Conservation (phyloP, 2,113 vertebrate genomes). For the Pedetes capensis region DNA sequence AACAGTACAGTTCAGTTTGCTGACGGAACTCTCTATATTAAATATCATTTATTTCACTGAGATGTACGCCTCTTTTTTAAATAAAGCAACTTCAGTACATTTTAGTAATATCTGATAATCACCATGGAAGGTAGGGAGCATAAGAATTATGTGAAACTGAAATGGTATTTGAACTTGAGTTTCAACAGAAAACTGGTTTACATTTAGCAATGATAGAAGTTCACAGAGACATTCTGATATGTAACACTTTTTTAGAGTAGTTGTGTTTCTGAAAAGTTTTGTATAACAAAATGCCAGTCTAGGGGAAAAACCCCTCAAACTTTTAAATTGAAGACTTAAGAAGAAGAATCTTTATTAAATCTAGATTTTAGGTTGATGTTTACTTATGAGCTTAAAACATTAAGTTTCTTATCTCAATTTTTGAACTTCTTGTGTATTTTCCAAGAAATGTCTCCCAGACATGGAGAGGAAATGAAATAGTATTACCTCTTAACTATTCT, state of each 20-base stretch:
- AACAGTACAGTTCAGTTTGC: neutral
- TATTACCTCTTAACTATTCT: constrained; percentile 36
- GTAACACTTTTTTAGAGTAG: neutral
- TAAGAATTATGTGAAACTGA: neutral
- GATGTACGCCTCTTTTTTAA: neutral
- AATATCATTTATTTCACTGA: neutral
- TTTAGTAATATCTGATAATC: neutral
- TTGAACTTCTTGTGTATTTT: constrained; percentile 30
- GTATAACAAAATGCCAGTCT: neutral
- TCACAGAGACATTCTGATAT: neutral
- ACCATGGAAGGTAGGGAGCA: neutral
- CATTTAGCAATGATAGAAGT: neutral
- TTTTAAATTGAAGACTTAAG: constrained; percentile 26
- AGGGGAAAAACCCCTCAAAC: neutral
- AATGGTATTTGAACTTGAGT: neutral
- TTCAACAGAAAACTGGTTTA: constrained; percentile 1
- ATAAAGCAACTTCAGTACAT: neutral
- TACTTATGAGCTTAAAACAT: constrained; percentile 46
- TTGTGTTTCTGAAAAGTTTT: neutral
- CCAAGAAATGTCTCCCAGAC: neutral
- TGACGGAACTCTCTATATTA: neutral
- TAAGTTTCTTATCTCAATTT: constrained; percentile 47
- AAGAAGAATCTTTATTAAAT: constrained; percentile 40
- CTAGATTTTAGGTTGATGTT: constrained; percentile 31
- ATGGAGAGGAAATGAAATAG: constrained; percentile 49